Base-by-base conservation (phyloP, 1,140 invertebrate genomes). In the Orchesella cincta region DNA sequence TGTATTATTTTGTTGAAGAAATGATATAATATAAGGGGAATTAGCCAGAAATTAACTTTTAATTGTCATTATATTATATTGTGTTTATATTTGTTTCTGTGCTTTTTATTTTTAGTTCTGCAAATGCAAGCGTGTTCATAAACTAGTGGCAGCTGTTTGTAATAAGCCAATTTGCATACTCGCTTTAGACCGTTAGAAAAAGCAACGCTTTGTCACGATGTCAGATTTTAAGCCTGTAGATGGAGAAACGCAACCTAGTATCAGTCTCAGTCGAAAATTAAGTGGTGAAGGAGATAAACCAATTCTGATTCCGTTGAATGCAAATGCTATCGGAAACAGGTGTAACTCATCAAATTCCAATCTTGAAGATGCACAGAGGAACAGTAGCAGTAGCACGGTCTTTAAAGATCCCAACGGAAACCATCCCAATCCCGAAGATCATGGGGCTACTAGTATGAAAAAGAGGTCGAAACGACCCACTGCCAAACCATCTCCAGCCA, bases 401-500 rank as follows among this genome's bases (percentile, higher is more conserved):
- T 14, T n/a, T n/a, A n/a, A n/a, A 20, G 62, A 67, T 33, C 23
- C 62, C 3, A 67, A 67, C 29, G 62, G 62, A 29, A 67, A 39
- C 26, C 67, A 14, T 8, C n/a, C n/a, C n/a, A 73, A 46, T 29
- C 34, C 18, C n/a, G 33, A 73, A 73, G 34, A 54, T 8, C 73
- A 46, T 54, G 73, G 73, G 33, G 33, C 73, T 2, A 74, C 73
- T 28, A 74, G 73, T 34, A 57, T 54, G 52, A 74, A 74, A n/a
- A 52, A 52, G 33, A 46, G 52, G 52, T 74, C 73, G 26, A 74
- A 74, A 57, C n/a, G 73, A 74, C 46, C 73, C 16, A 46, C 8
- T 29, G 33, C 73, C 16, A 76, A 79, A 31, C 78, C 75, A 20
- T 81, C 80, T n/a, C 74, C 51, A 71, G 76, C 80, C 0, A 36